Evolutionary conservation across 2,797 vertebrate species (phyloP).

Genomic region (Arremon brunneinucha): DNA sequence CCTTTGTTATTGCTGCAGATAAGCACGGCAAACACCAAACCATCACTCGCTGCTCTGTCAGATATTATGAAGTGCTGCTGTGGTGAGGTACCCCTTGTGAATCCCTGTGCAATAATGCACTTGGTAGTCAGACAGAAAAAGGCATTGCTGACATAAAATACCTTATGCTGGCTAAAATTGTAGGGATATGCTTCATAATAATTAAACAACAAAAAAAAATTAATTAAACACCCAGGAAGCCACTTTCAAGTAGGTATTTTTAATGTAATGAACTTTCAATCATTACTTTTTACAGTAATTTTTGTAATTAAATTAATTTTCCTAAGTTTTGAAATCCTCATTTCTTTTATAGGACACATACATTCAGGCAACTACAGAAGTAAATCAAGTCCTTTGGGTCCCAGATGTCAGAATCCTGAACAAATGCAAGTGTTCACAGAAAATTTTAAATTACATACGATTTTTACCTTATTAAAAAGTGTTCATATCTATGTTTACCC

Average conservation of each 20-base stretch:
- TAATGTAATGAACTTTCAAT: background rate
- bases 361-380: background rate
- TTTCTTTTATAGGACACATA: background rate
- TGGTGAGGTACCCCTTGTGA: background rate
- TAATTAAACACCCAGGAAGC: background rate
- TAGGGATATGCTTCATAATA: background rate
- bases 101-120: background rate
- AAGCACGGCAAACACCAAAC: background rate
- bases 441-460: background rate
- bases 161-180: background rate
- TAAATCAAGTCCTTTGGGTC: background rate
- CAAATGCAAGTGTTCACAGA: background rate
- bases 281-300: background rate
- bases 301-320: background rate
- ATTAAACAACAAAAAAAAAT: background rate
- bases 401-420: background rate
- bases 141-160: background rate
- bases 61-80: background rate
- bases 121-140: background rate
- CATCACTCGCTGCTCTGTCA: background rate
- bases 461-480: background rate
- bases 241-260: background rate
- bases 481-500: background rate
- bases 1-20: conserved; percentile 20
- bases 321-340: background rate